Evolutionary conservation across 92 coral and sea anemone genomes (phyloP).

Genomic region (Anthopleura xanthogrammica): DNA sequence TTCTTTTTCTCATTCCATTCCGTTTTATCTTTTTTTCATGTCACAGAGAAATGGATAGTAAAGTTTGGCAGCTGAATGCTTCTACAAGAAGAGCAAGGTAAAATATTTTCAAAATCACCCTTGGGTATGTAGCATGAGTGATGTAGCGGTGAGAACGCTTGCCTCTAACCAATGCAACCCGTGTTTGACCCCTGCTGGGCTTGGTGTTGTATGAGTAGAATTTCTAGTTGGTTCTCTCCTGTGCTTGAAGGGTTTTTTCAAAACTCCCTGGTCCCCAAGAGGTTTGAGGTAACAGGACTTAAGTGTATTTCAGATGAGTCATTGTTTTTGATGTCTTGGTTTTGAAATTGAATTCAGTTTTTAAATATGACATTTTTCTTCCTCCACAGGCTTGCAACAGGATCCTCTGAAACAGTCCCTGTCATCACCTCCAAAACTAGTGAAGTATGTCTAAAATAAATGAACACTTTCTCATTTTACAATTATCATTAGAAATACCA

Average conservation of each 20-base stretch:
- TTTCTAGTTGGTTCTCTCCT: too few species aligned
- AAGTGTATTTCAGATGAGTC: too few species aligned
- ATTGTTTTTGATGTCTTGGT: too few species aligned
- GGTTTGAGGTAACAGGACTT: too few species aligned
- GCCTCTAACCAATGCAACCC: too few species aligned
- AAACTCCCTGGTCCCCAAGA: too few species aligned
- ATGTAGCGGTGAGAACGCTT: too few species aligned
- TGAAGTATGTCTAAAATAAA: conserved; percentile 52
- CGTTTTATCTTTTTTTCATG: neutral
- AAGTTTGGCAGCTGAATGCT: conserved; percentile 94
- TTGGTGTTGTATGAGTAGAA: too few species aligned
- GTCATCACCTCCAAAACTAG: conserved; percentile 88
- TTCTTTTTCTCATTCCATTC: neutral
- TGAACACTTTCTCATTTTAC: neutral
- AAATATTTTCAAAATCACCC: neutral
- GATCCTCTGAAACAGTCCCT: conserved; percentile 77
- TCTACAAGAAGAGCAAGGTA: conserved; percentile 90
- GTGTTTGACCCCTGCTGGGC: too few species aligned
- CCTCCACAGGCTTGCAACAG: conserved; percentile 62
- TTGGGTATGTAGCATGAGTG: too few species aligned
- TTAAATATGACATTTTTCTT: neutral
- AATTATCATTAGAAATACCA: neutral
- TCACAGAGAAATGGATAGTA: conserved; percentile 89
- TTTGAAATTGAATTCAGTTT: too few species aligned
- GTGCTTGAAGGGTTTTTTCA: too few species aligned